phyloP scores from a whole-genome alignment of 2,113 vertebrate genomes.

The Elaphurus davidianus region DNA sequence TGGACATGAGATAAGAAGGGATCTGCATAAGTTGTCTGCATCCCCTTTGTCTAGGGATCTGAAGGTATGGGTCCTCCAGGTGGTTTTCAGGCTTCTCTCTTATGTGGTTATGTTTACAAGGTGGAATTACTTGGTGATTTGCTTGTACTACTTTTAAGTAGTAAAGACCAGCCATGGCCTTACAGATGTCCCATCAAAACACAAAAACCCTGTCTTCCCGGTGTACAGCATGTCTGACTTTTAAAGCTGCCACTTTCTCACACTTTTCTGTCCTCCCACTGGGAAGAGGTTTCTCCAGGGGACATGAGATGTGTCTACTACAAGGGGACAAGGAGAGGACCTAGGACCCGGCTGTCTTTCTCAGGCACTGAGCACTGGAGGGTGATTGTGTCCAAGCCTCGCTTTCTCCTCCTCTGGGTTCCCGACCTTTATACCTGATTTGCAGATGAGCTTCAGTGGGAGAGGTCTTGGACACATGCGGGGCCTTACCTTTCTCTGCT shows the following conservation, averaged over 20 bases:
- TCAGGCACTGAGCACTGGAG: background rate
- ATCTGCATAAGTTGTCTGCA: background rate
- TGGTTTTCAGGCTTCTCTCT: background rate
- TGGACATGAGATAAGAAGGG: background rate
- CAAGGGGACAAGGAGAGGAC: background rate
- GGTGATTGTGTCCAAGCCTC: background rate
- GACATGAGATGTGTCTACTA: background rate
- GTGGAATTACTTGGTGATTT: background rate
- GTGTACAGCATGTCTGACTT: background rate
- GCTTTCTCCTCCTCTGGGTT: background rate
- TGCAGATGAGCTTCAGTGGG: background rate
- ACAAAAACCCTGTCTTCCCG: background rate
- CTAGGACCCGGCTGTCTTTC: background rate
- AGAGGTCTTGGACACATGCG: background rate
- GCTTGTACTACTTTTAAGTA: slow-evolving; percentile 33
- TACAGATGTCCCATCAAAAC: background rate
- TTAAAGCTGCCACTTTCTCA: background rate
- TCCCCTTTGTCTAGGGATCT: background rate
- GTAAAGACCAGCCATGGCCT: background rate
- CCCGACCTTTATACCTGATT: background rate
- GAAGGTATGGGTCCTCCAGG: background rate
- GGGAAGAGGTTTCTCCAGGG: background rate
- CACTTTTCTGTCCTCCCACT: background rate
- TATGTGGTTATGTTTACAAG: background rate
- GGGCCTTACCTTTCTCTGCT: background rate